A percentile compares a stretch with the other conserved stretches of the same genome.
phyloP scores from a whole-genome alignment of 2,113 vertebrate species.

The Gymnorhina tibicen region DNA sequence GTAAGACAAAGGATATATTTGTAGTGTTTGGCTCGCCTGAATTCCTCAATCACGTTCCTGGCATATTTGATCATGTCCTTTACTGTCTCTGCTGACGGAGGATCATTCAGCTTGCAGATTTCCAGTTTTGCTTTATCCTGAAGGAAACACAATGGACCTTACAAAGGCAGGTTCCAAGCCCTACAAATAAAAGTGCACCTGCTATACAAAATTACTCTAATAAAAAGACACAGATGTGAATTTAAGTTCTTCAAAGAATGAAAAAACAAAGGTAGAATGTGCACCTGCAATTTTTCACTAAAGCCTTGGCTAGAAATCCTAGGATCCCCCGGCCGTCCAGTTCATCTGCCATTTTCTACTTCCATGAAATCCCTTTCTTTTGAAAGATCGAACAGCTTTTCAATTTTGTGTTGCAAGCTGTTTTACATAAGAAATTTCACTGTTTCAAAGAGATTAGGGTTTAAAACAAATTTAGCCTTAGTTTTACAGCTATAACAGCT shows the following conservation, averaged over 20 bases:
- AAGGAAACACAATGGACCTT: neutral
- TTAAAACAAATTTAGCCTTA: neutral
- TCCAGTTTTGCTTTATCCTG: constrained; percentile 90
- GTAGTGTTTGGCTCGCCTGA: constrained; percentile 84
- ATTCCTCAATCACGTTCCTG: constrained; percentile 85
- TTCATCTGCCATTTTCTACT: neutral
- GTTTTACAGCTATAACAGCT: neutral
- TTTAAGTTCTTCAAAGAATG: constrained; percentile 5
- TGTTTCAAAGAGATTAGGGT: neutral
- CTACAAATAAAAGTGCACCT: neutral
- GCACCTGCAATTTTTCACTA: constrained; percentile 10
- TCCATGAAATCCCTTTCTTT: neutral
- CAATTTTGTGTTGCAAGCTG: neutral
- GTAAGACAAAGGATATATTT: constrained; percentile 89
- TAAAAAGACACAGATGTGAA: constrained; percentile 4
- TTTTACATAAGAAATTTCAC: neutral
- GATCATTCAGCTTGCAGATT: constrained; percentile 77
- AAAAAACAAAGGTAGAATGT: constrained; percentile 2
- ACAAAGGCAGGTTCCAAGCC: neutral
- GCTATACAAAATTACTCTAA: neutral
- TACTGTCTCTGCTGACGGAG: constrained; percentile 74
- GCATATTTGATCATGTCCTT: constrained; percentile 87
- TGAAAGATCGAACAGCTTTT: neutral
- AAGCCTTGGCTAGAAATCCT: neutral
- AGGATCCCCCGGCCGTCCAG: neutral